Percentiles rank a stretch among this genome's conserved stretches.
phyloP scores from a whole-genome alignment of 2,113 vertebrate species.

The Cephalopterus ornatus region DNA sequence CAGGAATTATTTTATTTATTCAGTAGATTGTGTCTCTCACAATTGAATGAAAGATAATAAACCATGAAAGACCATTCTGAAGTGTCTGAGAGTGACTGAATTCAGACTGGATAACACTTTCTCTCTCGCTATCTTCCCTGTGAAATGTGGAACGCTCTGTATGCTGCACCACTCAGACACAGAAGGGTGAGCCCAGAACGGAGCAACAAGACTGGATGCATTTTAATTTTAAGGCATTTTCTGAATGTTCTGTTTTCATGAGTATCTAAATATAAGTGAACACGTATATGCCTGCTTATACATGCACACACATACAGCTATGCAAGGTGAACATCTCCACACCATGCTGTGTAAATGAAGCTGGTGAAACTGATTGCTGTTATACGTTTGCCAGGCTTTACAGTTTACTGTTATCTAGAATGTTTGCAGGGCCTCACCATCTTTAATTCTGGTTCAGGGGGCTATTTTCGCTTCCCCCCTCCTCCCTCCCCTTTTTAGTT shows the following conservation, averaged over 20 bases:
- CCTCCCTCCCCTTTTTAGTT: not conserved
- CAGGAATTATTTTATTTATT: not conserved
- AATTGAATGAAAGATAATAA: not conserved
- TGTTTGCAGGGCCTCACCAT: not conserved
- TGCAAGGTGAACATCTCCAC: not conserved
- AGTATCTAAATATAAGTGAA: not conserved
- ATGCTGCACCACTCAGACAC: not conserved
- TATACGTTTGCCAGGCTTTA: not conserved
- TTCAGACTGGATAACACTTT: not conserved
- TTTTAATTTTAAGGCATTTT: not conserved
- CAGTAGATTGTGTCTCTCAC: not conserved
- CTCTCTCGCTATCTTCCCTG: accelerated
- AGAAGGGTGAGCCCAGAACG: not conserved
- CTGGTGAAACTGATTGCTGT: not conserved
- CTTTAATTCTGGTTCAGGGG: not conserved
- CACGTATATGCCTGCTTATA: not conserved
- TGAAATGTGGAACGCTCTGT: not conserved
- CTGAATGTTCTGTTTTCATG: not conserved
- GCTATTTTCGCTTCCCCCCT: not conserved
- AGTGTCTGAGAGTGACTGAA: not conserved
- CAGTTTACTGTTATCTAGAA: not conserved
- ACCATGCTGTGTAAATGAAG: not conserved
- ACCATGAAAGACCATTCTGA: not conserved
- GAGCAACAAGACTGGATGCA: not conserved
- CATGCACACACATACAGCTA: too few relatives aligned